Base-by-base conservation (phyloP, 1,140 invertebrate species). In the Calycopis cecrops region DNA sequence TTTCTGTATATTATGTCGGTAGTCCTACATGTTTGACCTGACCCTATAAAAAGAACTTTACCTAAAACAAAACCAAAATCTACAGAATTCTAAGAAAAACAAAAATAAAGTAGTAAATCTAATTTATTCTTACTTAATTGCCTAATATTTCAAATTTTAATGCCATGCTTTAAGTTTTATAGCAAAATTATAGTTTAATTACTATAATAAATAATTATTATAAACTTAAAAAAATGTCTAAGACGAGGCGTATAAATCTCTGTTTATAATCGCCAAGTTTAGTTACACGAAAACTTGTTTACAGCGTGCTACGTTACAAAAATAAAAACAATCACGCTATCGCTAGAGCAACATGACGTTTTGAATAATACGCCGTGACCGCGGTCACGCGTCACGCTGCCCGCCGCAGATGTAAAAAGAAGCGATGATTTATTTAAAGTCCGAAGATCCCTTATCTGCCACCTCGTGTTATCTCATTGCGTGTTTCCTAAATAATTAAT, bases 401-500 rank as follows among this genome's bases (percentile, higher is more conserved):
- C 40, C 40, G 40, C 40, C 16, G 12, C 40, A 44, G 14, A 16
- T 14, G 35, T 53, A 53, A 53, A 53, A 53, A 69, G 59, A 63
- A 62, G 58, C 63, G 69, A 81, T 85, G 80, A 85, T 85, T 82
- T 82, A 84, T 84, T 80, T 82, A 79, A 82, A 79, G 66, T 73
- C 67, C 62, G 60, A 60, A 76, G 76, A 81, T 79, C 79, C 78
- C 71, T 84, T 84, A 84, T 84, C 82, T 79, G 75, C 77, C 80
- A 86, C 79, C 81, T 86, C 69, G 73, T 74, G 80, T 87, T 88
- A 87, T 87, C 84, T 84, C 76, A 87, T 88, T 87, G 87, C 83
- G 82, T 88, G 87, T 87, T 88, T 87, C 83, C 81, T 85, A 85
- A 85, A 85, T 85, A 85, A 87, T 87, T 87, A 87, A 87, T 85